Base-by-base conservation (phyloP, 2,888 invertebrate genomes). In the Iphiclides podalirius region DNA sequence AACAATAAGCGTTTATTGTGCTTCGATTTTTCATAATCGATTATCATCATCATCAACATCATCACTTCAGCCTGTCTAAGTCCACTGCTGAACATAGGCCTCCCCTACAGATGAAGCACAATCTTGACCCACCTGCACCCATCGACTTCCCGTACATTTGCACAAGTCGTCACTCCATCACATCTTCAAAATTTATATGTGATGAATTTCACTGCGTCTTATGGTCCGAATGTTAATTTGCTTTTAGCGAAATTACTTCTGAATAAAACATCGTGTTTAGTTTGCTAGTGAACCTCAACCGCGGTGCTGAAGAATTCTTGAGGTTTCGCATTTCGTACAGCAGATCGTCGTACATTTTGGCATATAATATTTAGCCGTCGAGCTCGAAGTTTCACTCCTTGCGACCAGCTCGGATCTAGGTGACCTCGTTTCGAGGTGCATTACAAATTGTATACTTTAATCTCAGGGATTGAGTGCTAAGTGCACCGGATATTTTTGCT, bases 401-500 rank as follows among this genome's bases (percentile, higher is more conserved):
- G 48, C 20, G 6, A 20, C 20, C 20, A 6, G 20, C 20, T 20
- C 20, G 20, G 20, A 3, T 20, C 20, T n/a, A n/a, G n/a, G n/a
- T n/a, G n/a, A n/a, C n/a, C n/a, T n/a, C n/a, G n/a, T n/a, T 62
- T 34, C 17, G 8, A 15, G 52, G 53, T 48, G 61, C 57, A 68
- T 74, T 73, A 72, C 68, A 69, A 72, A 79, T 72, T 75, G 72
- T 67, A 72, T 67, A 53, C 56, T 57, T 61, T 61, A 57, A 60
- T 55, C 56, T 58, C 47, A 47, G 20, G 45, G 58, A 54, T 57
- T 55, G 53, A 40, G 37, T 39, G 50, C 13, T 40, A 40, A 50
- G 36, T 45, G 50, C 35, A 36, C 13, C n/a, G 12, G 34, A 49
- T 43, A 49, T 49, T 49, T 49, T 43, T 23, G 17, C 48, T 42